phyloP scores from a whole-genome alignment of 1,140 invertebrate genomes.

The Orussus abietinus region DNA sequence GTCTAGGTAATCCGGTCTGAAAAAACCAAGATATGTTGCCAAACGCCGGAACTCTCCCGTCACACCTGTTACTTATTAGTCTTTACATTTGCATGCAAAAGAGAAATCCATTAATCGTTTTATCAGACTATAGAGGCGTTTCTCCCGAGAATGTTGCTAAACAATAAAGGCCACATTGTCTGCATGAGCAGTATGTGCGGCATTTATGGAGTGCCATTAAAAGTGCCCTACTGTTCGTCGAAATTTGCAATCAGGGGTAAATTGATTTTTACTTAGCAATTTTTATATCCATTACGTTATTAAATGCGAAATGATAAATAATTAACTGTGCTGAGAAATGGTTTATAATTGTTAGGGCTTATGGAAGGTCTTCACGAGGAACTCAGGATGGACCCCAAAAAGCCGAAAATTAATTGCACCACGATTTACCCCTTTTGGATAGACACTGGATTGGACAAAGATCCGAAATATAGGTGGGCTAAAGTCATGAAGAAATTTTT shows the following conservation, averaged over 20 bases:
- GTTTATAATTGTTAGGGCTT: slow-evolving; percentile 33
- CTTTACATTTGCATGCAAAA: too few relatives aligned
- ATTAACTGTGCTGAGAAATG: too few relatives aligned
- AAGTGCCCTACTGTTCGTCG: slow-evolving; percentile 89
- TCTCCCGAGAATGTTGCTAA: slow-evolving; percentile 85
- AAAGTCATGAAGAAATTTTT: too few relatives aligned
- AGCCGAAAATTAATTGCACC: slow-evolving; percentile 31
- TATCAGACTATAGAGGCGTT: slow-evolving; percentile 68
- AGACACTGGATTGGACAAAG: slow-evolving; percentile 30
- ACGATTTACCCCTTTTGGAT: slow-evolving; percentile 42
- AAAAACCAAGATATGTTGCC: too few relatives aligned
- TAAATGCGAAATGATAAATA: not conserved
- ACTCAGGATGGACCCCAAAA: slow-evolving; percentile 16
- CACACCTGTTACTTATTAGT: too few relatives aligned
- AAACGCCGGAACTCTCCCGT: too few relatives aligned
- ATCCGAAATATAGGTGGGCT: slow-evolving; percentile 39
- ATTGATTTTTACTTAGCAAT: not conserved
- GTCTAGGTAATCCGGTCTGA: too few relatives aligned
- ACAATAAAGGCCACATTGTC: slow-evolving; percentile 85
- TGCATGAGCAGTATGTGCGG: slow-evolving; percentile 90
- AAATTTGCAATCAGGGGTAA: slow-evolving; percentile 85
- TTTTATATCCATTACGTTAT: not conserved
- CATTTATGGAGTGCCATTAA: slow-evolving; percentile 68
- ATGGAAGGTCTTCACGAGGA: slow-evolving; percentile 40
- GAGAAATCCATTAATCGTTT: too few relatives aligned